Conservation (phyloP, 2,797 vertebrate species). For the Neomorphus geoffroyi region DNA sequence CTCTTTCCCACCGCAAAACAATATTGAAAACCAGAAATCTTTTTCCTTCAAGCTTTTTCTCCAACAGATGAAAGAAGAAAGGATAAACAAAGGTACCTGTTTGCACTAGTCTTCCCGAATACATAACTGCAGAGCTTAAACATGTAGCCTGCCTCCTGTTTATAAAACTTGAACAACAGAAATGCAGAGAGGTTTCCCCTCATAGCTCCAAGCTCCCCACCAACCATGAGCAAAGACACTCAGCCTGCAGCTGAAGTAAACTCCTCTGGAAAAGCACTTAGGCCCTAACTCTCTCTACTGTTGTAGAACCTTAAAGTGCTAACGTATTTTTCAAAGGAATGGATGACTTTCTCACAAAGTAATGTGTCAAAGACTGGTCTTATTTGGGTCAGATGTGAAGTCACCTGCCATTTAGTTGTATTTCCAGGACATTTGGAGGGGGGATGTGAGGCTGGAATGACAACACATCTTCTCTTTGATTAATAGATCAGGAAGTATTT, state of each 20-base stretch:
- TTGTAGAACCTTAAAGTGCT: not conserved
- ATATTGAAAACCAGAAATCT: not conserved
- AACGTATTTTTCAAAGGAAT: not conserved
- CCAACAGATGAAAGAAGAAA: not conserved
- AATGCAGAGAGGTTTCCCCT: not conserved
- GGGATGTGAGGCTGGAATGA: not conserved
- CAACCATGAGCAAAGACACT: not conserved
- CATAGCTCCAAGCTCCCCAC: not conserved
- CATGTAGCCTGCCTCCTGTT: not conserved
- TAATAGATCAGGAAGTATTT: not conserved
- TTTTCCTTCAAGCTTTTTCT: not conserved
- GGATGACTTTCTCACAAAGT: not conserved
- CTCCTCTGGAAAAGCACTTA: not conserved
- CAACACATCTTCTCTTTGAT: not conserved
- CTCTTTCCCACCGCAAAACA: not conserved
- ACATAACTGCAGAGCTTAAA: not conserved
- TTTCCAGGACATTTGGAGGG: not conserved
- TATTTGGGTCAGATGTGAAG: not conserved
- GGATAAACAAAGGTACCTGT: not conserved
- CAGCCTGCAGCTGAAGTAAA: not conserved
- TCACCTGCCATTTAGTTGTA: not conserved
- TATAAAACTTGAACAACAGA: not conserved
- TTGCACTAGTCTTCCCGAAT: not conserved
- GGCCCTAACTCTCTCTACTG: not conserved
- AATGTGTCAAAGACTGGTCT: not conserved